Percentiles rank a stretch among this genome's conserved stretches.
Evolutionary conservation across 2,888 invertebrate genomes (phyloP).

Genomic region (Heliconius ismenius): DNA sequence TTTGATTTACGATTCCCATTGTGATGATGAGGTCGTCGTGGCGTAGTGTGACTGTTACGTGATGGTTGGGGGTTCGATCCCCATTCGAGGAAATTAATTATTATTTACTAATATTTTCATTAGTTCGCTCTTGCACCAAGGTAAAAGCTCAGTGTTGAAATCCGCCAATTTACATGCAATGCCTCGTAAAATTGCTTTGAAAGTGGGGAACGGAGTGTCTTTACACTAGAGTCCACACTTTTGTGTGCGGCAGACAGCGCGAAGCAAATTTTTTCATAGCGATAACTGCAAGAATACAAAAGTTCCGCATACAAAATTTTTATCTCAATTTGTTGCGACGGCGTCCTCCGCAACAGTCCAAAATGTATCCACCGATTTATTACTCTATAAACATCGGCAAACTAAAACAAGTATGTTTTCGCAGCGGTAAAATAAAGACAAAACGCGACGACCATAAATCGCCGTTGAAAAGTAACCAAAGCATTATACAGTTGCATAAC

Average conservation of each 20-base stretch:
- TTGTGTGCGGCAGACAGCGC: too few species aligned
- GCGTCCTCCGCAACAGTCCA: constrained; percentile 32
- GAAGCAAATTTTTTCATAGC: too few species aligned
- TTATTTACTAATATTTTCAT: too few species aligned
- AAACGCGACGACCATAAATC: constrained; percentile 76
- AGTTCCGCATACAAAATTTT: constrained; percentile 32
- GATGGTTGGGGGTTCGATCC: too few species aligned
- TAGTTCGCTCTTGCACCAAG: too few species aligned
- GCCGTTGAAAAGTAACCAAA: constrained; percentile 79
- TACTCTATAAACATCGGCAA: constrained; percentile 55
- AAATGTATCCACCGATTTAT: constrained; percentile 45
- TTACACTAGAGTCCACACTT: too few species aligned
- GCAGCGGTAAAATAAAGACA: constrained; percentile 75
- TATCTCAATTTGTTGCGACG: constrained; percentile 37
- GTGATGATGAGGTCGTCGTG: background rate
- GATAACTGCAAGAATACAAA: constrained; percentile 17
- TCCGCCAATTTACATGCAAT: too few species aligned
- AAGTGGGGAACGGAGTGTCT: too few species aligned
- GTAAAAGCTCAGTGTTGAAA: too few species aligned
- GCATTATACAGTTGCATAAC: constrained; percentile 81
- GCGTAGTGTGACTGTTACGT: too few species aligned
- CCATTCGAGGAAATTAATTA: too few species aligned
- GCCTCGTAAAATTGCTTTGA: too few species aligned
- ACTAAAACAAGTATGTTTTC: constrained; percentile 71
- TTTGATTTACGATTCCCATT: constrained; percentile 44